Base-by-base conservation (phyloP, 2,888 invertebrate genomes). In the Meandrusa payeni region DNA sequence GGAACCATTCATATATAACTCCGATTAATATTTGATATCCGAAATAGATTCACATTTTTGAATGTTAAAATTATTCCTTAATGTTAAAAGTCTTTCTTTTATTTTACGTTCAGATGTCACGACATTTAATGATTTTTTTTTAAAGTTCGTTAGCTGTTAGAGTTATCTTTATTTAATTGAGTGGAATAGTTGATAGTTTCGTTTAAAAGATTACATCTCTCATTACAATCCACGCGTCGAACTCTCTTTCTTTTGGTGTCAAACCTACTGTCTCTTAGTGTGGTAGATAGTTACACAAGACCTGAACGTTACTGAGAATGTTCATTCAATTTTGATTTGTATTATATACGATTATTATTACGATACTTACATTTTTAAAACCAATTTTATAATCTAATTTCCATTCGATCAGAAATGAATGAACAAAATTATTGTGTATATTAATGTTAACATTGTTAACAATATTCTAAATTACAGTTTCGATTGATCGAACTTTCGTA, bases 301-400 rank as follows among this genome's bases (percentile, higher is more conserved):
- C 80, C 81, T 85, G 83, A 76, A 76, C 75, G 82, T 80, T 71
- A 80, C 83, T 85, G 86, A 82, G 85, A 65, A 67, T 61, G 75
- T 75, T 80, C 73, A 75, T 77, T 79, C 68, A 51, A 76, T 82
- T 83, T 79, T 78, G 80, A 52, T n/a, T n/a, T n/a, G n/a, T n/a
- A n/a, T n/a, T n/a, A n/a, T n/a, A n/a, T n/a, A n/a, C n/a, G n/a
- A n/a, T n/a, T n/a, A n/a, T n/a, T n/a, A n/a, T n/a, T n/a, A n/a
- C n/a, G n/a, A n/a, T n/a, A n/a, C n/a, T n/a, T n/a, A n/a, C n/a
- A n/a, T n/a, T n/a, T n/a, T n/a, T n/a, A n/a, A n/a, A n/a, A n/a
- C n/a, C n/a, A n/a, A n/a, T n/a, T n/a, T n/a, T n/a, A n/a, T n/a
- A n/a, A n/a, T n/a, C n/a, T n/a, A 2, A 43, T 40, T 27, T 34